Conservation (phyloP, 1,140 invertebrate species). For the Drosophila parabipectinata region DNA sequence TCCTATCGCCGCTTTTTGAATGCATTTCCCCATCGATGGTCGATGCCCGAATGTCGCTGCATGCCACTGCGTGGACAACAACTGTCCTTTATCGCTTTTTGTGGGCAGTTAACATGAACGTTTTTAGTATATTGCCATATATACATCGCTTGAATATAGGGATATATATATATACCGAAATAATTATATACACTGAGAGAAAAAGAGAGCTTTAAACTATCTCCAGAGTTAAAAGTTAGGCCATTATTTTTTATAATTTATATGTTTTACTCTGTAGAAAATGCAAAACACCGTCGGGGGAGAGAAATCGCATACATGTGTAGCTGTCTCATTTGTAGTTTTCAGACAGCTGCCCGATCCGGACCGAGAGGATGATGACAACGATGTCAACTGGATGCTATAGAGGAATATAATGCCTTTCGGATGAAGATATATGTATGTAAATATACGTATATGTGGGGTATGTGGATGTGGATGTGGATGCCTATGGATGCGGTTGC, state of each 20-base stretch:
- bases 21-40: slow-evolving; percentile 25
- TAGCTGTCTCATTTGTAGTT: slow-evolving; percentile 74
- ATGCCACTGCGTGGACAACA: slow-evolving; percentile 45
- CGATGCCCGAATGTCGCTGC: slow-evolving; percentile 33
- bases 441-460: too few species aligned
- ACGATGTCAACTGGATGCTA: slow-evolving; percentile 53
- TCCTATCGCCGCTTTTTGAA: neutral
- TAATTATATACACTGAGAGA: slow-evolving; percentile 3
- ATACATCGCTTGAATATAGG: slow-evolving; percentile 12
- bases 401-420: slow-evolving; percentile 4
- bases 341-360: slow-evolving; percentile 62
- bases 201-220: neutral
- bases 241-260: neutral
- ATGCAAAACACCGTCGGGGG: slow-evolving; percentile 30
- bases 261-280: slow-evolving; percentile 10
- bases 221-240: too few species aligned
- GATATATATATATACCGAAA: slow-evolving; percentile 18
- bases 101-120: slow-evolving; percentile 76
- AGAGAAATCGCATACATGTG: slow-evolving; percentile 54
- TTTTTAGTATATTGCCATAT: slow-evolving; percentile 41
- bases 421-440: neutral
- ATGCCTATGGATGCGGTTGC: slow-evolving; percentile 1
- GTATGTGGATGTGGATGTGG: slow-evolving; percentile 20
- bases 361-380: slow-evolving; percentile 39
- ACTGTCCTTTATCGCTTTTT: slow-evolving; percentile 80